Conservation (phyloP, 1,140 invertebrate genomes). For the Tenebrio molitor region DNA sequence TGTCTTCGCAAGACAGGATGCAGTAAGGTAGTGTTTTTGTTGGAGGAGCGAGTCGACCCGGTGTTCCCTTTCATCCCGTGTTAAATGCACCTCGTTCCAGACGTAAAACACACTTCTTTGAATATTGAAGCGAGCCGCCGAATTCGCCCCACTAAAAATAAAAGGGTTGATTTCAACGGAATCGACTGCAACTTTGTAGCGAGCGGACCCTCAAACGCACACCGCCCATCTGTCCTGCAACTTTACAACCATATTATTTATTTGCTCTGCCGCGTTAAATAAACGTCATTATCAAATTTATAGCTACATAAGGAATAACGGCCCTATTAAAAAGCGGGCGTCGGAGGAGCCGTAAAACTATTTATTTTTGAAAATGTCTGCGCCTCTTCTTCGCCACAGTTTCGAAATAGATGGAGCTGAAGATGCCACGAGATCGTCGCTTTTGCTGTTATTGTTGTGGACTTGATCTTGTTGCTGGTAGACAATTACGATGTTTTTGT, state of each 20-base stretch:
- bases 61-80: conserved; percentile 15
- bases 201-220: neutral
- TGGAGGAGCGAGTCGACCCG: conserved; percentile 11
- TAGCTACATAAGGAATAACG: neutral
- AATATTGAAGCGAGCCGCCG: conserved; percentile 2
- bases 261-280: neutral
- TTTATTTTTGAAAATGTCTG: conserved; percentile 17
- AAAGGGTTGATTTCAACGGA: conserved; percentile 3
- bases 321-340: neutral
- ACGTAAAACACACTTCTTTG: conserved; percentile 27
- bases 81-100: conserved; percentile 16
- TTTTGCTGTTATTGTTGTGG: conserved; percentile 6
- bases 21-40: conserved; percentile 48
- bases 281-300: conserved; percentile 14
- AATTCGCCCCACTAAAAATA: conserved; percentile 25
- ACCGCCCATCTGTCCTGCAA: neutral
- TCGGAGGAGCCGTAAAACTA: neutral
- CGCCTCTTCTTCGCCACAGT: conserved; percentile 1
- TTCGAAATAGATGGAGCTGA: conserved; percentile 7
- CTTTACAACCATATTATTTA: conserved; percentile 11
- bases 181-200: neutral
- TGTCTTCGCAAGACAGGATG: conserved; percentile 49
- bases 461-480: neutral
- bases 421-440: neutral
- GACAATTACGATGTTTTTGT: neutral